These are phyloP conservation scores for Sciaenops ocellatus DNA, from an alignment of 2,797 vertebrate species.

Conservation along the genomic window DNA sequence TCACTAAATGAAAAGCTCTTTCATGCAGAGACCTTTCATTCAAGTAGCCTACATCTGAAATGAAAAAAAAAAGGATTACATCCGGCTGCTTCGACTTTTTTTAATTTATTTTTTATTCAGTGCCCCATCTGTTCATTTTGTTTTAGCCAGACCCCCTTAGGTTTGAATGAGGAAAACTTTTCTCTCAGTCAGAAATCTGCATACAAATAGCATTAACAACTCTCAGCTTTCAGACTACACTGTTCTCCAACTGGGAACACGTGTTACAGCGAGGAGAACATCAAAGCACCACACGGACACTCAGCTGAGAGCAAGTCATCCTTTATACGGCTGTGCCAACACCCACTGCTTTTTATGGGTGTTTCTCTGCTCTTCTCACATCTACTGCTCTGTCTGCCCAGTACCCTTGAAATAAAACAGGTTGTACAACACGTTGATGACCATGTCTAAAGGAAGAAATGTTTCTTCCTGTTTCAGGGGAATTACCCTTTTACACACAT, in stretches of 20 bases:
- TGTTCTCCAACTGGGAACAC: constrained; percentile 14
- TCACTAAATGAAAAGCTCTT: not conserved
- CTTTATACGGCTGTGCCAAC: not conserved
- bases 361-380: not conserved
- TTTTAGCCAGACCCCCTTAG: not conserved
- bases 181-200: not conserved
- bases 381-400: not conserved
- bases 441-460: too few relatives aligned
- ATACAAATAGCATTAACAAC: not conserved
- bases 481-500: too few relatives aligned
- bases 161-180: not conserved
- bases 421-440: rapidly evolving
- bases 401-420: not conserved
- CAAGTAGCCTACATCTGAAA: too few relatives aligned
- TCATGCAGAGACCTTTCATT: not conserved
- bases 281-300: constrained; percentile 31
- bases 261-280: constrained; percentile 31
- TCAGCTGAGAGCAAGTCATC: not conserved
- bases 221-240: constrained; percentile 11
- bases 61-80: too few relatives aligned
- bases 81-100: too few relatives aligned
- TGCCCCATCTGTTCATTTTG: not conserved
- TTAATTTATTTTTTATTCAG: not conserved
- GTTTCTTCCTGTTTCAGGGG: not conserved
- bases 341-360: not conserved